A percentile compares a stretch with the other conserved stretches of the same genome.
Evolutionary conservation across 2,797 vertebrate genomes (phyloP).

Genomic region (Tinamus major): DNA sequence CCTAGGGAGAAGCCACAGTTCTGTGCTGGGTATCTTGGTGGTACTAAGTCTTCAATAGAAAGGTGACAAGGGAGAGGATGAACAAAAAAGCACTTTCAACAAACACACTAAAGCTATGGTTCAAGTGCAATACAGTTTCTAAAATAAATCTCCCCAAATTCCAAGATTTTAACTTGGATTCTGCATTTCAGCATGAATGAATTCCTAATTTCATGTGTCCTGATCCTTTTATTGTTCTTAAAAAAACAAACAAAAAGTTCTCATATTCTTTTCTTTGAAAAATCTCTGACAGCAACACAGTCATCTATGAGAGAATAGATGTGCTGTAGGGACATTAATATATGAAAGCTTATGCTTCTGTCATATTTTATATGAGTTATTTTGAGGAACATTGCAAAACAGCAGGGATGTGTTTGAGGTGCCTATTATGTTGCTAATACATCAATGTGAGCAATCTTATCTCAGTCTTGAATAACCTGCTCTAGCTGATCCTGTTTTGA

Average conservation of each 20-base stretch:
- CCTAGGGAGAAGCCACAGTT: not conserved
- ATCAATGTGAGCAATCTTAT: not conserved
- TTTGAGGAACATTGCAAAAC: not conserved
- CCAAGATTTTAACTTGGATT: not conserved
- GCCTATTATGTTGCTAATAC: not conserved
- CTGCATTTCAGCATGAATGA: not conserved
- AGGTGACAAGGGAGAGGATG: rapidly evolving
- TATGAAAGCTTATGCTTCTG: not conserved
- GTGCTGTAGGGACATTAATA: not conserved
- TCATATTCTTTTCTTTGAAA: not conserved
- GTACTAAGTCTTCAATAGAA: not conserved
- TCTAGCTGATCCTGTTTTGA: not conserved
- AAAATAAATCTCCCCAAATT: not conserved
- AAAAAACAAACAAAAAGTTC: not conserved
- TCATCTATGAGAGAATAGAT: not conserved
- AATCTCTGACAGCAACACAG: not conserved
- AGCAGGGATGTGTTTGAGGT: not conserved
- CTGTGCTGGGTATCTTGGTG: rapidly evolving
- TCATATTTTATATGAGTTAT: not conserved
- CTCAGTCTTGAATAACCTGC: not conserved
- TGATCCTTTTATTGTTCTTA: not conserved
- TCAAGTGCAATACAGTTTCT: not conserved
- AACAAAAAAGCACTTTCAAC: not conserved
- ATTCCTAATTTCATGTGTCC: not conserved
- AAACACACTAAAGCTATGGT: not conserved